phyloP scores from a whole-genome alignment of 2,888 invertebrate genomes.

The Acanthosepion pharaonis region DNA sequence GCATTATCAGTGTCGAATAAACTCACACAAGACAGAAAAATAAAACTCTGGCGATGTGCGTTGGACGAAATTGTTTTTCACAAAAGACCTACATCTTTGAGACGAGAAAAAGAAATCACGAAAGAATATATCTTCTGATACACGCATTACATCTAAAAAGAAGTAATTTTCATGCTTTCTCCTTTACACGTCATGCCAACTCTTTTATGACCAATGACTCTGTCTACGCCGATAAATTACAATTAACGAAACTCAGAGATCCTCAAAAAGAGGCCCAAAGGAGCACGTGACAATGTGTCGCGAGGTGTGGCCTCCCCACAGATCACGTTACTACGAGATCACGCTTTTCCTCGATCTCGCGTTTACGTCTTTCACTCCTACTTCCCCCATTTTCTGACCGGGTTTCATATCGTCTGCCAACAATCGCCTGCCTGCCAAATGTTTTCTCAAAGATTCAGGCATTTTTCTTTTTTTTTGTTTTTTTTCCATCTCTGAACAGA shows the following conservation, averaged over 20 bases:
- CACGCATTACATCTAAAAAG: not conserved
- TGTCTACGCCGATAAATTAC: not conserved
- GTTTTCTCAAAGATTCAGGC: not conserved
- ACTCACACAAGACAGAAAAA: too few relatives aligned
- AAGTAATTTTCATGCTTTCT: not conserved
- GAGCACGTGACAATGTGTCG: constrained; percentile 1
- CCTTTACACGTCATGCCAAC: not conserved
- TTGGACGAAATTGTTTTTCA: too few relatives aligned
- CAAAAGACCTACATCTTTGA: too few relatives aligned
- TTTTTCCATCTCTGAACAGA: not conserved
- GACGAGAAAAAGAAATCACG: too few relatives aligned
- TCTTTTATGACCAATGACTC: not conserved
- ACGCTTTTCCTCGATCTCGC: not conserved
- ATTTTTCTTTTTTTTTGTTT: not conserved
- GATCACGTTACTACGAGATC: not conserved
- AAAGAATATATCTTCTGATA: not conserved
- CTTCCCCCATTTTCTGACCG: not conserved
- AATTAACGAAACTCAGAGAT: not conserved
- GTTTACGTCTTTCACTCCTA: not conserved
- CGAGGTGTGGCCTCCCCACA: not conserved
- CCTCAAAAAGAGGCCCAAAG: not conserved
- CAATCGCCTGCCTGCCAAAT: not conserved
- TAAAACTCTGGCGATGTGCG: too few relatives aligned
- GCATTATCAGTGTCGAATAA: too few relatives aligned
- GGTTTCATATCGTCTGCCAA: not conserved